These are phyloP conservation scores for Salticus scenicus DNA, from an alignment of 2,888 invertebrate species.

Conservation along the genomic window DNA sequence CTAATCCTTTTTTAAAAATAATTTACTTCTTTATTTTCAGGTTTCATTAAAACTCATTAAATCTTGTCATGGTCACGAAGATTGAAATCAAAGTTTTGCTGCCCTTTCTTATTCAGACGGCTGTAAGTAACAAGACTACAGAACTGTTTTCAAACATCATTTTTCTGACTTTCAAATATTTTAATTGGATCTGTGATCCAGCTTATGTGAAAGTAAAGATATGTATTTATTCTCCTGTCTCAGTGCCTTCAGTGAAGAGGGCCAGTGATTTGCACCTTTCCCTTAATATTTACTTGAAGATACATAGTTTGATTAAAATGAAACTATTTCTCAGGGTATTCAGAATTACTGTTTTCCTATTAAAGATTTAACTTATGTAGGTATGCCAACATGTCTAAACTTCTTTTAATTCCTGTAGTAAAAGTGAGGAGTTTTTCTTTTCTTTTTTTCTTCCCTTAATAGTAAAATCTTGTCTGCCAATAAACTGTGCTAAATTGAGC, in stretches of 20 bases:
- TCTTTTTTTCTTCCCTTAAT: too few species aligned
- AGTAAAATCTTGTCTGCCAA: too few species aligned
- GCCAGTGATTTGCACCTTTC: conserved; percentile 59
- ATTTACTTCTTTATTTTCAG: not conserved
- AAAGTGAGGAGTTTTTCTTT: too few species aligned
- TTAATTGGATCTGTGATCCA: conserved; percentile 62
- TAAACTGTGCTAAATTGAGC: too few species aligned
- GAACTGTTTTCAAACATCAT: conserved; percentile 36
- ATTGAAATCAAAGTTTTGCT: conserved; percentile 14
- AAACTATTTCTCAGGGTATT: conserved; percentile 56
- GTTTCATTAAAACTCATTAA: not conserved
- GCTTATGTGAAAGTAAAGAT: conserved; percentile 42
- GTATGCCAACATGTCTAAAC: not conserved
- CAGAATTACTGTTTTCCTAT: conserved; percentile 17
- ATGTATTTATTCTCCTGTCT: conserved; percentile 61
- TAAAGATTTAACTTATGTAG: conserved; percentile 18
- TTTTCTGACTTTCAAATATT: conserved; percentile 64
- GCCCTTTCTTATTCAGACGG: not conserved
- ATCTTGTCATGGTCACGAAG: not conserved
- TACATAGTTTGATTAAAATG: conserved; percentile 45
- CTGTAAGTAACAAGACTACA: not conserved
- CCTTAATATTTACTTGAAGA: conserved; percentile 24
- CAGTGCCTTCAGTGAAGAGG: conserved; percentile 69
- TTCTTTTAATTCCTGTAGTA: too few species aligned
- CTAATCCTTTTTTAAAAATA: too few species aligned